Conservation (phyloP, 2,797 vertebrate genomes). For the Characodon lateralis region DNA sequence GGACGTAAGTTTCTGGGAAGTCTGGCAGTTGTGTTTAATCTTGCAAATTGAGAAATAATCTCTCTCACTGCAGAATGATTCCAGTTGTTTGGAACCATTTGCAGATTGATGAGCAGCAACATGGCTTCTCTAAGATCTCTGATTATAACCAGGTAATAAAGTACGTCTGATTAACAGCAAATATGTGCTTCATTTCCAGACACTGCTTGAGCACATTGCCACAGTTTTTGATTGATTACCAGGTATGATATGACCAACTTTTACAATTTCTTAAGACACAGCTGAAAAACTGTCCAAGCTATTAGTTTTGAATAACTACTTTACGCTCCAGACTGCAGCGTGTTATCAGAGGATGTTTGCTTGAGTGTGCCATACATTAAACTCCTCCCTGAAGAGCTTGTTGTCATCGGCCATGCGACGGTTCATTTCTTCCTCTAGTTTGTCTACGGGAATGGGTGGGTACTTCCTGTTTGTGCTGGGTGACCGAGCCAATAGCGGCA, state of each 20-base stretch:
- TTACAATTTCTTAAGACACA: background rate
- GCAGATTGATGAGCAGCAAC: background rate
- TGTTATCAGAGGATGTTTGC: conserved; percentile 19
- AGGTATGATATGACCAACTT: background rate
- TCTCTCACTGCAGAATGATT: background rate
- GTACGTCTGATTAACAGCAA: background rate
- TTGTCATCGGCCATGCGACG: conserved; percentile 98
- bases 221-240: background rate
- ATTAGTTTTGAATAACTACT: background rate
- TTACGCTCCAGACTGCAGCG: background rate
- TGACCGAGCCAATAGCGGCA: conserved; percentile 94
- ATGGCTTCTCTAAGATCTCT: background rate
- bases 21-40: background rate
- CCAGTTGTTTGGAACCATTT: background rate
- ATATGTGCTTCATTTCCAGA: background rate
- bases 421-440: conserved; percentile 98
- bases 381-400: conserved; percentile 98
- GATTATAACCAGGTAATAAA: background rate
- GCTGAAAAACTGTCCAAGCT: background rate
- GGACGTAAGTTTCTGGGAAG: background rate
- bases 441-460: conserved; percentile 94
- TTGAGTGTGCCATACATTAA: conserved; percentile 86
- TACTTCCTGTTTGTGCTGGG: conserved; percentile 99
- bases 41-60: background rate
- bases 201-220: background rate